Base-by-base conservation (phyloP, 2,888 invertebrate genomes). In the Caenorhabditis afra region DNA sequence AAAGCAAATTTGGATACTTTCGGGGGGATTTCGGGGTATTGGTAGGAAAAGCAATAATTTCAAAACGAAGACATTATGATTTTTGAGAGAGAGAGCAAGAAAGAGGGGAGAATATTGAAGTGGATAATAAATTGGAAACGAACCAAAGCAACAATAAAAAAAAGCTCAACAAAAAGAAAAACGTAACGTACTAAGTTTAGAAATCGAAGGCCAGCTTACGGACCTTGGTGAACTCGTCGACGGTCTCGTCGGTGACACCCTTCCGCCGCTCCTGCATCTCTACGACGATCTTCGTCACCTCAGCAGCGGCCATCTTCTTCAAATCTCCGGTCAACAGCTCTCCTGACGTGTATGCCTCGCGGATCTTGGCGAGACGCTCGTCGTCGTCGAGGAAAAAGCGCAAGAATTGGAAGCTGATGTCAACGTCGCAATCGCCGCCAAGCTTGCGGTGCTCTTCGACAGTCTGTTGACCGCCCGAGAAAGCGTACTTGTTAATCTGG, bases 371-470 rank as follows among this genome's bases (percentile, higher is more conserved):
- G 79, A 99, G 92, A 89, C 93, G 93, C 0, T 93, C 94, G 90
- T 99, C 98, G 91, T 97, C 96, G 76, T 97, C 97, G 73, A 97
- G 90, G 92, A 99, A 99, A 92, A 97, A 99, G 29, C 93, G 93
- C 29, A 99, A 92, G 92, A 98, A 96, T 91, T 97, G 96, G 92
- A 93, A 99, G 0, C 97, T 94, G 68, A 96, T 96, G 92, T 99
- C 99, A 8, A 99, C 94, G 66, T 95, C 95, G 84, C 97, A 96
- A 91, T 98, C 94, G n/a, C 99, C 99, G 20, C 99, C 98, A 35
- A 91, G 91, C 71, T 90, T 90, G n/a, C 87, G 76, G 74, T 99
- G 99, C 90, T 98, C 97, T 89, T 99, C 98, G 0, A 96, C 92
- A 0, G 97, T 96, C 7, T 94, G 93, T 87, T 94, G 95, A 3